A percentile compares a stretch with the other conserved stretches of the same genome.
These are phyloP conservation scores for Dendropsophus ebraccatus DNA, from an alignment of 2,113 vertebrate genomes.

Conservation along the genomic window DNA sequence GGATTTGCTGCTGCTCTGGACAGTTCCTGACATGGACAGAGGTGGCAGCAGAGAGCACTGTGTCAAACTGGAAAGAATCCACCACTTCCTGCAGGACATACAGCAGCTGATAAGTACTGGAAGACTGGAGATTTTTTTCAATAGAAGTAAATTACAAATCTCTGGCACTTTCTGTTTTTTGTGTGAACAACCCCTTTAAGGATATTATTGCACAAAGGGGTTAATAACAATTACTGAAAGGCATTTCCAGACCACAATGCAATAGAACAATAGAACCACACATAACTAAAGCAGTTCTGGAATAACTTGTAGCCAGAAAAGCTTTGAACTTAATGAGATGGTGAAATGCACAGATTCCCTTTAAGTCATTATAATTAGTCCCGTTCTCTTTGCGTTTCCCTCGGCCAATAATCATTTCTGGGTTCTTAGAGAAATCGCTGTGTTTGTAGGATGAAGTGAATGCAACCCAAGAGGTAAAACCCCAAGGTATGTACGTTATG, in stretches of 20 bases:
- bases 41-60: no score
- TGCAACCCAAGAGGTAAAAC: conserved; percentile 4
- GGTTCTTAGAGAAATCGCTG: background rate
- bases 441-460: background rate
- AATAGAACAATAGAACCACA: conserved; percentile 38
- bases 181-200: no score
- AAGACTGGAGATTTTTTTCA: no score
- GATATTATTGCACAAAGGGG: background rate
- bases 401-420: background rate
- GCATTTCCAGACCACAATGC: background rate
- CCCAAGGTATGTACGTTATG: conserved; percentile 29
- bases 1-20: no score
- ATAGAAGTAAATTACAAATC: no score
- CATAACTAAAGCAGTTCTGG: background rate
- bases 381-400: background rate
- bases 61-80: no score
- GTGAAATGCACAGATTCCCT: background rate
- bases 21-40: no score
- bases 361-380: conserved; percentile 19
- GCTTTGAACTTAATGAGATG: conserved; percentile 35
- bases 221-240: background rate
- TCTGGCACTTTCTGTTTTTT: no score
- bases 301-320: conserved; percentile 12
- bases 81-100: no score
- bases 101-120: no score